phyloP scores from a whole-genome alignment of 2,888 invertebrate species.

The Limenitis camilla region DNA sequence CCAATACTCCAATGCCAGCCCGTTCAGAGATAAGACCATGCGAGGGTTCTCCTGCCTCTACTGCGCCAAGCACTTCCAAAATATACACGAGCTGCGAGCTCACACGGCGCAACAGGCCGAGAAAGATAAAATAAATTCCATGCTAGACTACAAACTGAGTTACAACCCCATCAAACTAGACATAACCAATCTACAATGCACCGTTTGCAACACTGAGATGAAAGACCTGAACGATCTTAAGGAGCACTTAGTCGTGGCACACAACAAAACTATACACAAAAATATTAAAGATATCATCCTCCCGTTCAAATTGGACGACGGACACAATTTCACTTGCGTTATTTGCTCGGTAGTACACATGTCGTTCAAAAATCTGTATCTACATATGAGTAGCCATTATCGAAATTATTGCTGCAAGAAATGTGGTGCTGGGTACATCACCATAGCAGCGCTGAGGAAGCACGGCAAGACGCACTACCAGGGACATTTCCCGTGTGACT shows the following conservation, averaged over 20 bases:
- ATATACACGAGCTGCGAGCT: constrained; percentile 48
- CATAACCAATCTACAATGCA: constrained; percentile 56
- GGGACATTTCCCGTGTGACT: constrained; percentile 70
- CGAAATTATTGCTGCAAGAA: constrained; percentile 66
- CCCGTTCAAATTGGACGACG: constrained; percentile 58
- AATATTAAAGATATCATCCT: constrained; percentile 65
- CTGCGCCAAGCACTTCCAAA: constrained; percentile 54
- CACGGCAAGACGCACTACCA: constrained; percentile 66
- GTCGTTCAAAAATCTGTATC: constrained; percentile 64
- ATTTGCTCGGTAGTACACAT: constrained; percentile 59
- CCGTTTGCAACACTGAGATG: constrained; percentile 49
- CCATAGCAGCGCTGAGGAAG: constrained; percentile 62
- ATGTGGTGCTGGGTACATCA: constrained; percentile 62
- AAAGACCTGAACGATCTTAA: constrained; percentile 55
- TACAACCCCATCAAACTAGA: constrained; percentile 68
- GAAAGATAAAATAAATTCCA: constrained; percentile 61
- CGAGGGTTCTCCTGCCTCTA: constrained; percentile 66
- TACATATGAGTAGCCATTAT: constrained; percentile 67
- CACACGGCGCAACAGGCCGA: constrained; percentile 57
- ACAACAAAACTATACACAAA: constrained; percentile 55
- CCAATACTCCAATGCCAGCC: constrained; percentile 66
- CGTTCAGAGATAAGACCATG: constrained; percentile 63
- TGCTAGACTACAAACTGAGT: constrained; percentile 66
- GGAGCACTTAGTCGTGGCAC: constrained; percentile 48
- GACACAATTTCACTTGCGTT: constrained; percentile 56